A percentile compares a stretch with the other conserved stretches of the same genome.
Conservation (phyloP, 2,888 invertebrate species). For the Drosophila anomelani region DNA sequence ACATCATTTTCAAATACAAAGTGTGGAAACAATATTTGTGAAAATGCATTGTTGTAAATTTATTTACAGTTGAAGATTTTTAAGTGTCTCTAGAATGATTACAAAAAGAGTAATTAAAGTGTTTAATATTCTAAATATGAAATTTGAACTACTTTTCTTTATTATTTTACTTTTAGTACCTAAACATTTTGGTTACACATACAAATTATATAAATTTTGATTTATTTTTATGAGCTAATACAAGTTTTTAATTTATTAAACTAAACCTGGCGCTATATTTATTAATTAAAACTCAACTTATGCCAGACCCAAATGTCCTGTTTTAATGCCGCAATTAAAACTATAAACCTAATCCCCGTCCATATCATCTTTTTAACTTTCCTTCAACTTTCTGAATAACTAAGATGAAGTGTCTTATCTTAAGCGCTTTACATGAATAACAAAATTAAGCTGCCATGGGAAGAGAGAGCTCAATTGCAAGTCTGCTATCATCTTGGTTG, state of each 20-base stretch:
- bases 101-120: neutral
- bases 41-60: neutral
- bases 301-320: neutral
- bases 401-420: conserved; percentile 11
- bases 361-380: neutral
- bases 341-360: neutral
- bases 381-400: conserved; percentile 16
- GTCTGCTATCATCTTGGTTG: conserved; percentile 14
- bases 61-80: neutral
- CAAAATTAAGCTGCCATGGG: conserved; percentile 3
- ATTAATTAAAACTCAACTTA: neutral
- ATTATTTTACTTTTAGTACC: neutral
- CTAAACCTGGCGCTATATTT: neutral
- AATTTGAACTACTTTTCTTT: neutral
- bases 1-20: neutral
- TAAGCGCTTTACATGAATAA: conserved; percentile 41
- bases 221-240: neutral
- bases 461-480: conserved; percentile 29
- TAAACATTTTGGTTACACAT: neutral
- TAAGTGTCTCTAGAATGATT: neutral
- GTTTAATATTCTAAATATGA: neutral
- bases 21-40: neutral
- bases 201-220: neutral
- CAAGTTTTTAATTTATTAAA: neutral
- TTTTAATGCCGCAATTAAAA: conserved; percentile 3